Evolutionary conservation across 1,140 invertebrate species (phyloP).

Genomic region (Gryon sp.): DNA sequence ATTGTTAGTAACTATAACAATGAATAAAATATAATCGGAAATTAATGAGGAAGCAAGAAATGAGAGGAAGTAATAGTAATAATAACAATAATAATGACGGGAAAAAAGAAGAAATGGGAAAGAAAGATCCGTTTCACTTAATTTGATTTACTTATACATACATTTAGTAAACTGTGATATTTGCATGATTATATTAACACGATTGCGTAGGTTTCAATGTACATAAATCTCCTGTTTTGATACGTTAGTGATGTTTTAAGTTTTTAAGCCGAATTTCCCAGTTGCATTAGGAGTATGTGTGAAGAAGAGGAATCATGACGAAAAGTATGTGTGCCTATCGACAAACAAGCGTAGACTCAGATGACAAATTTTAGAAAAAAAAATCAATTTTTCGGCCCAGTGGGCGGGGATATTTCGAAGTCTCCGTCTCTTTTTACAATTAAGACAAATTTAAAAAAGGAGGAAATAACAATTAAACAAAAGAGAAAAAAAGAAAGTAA

Average conservation of each 20-base stretch:
- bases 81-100: constrained; percentile 1
- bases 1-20: constrained; percentile 25
- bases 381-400: constrained; percentile 44
- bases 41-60: background rate
- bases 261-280: constrained; percentile 24
- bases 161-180: constrained; percentile 65
- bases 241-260: constrained; percentile 30
- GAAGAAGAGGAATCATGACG: constrained; percentile 43
- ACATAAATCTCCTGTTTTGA: constrained; percentile 55
- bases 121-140: constrained; percentile 38
- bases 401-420: constrained; percentile 22
- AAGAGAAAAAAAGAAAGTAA: constrained; percentile 59
- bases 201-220: constrained; percentile 57
- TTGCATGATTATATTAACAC: constrained; percentile 57
- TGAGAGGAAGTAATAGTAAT: no score
- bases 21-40: background rate
- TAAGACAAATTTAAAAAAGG: constrained; percentile 25
- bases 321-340: constrained; percentile 63
- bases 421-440: constrained; percentile 40
- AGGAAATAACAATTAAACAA: constrained; percentile 13
- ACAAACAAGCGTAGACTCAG: constrained; percentile 49
- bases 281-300: constrained; percentile 32
- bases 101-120: background rate
- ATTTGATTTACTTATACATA: constrained; percentile 47
- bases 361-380: constrained; percentile 49